Percentiles rank a stretch among this genome's conserved stretches.
Conservation (phyloP, 2,888 invertebrate genomes). For the Apamea sordens region DNA sequence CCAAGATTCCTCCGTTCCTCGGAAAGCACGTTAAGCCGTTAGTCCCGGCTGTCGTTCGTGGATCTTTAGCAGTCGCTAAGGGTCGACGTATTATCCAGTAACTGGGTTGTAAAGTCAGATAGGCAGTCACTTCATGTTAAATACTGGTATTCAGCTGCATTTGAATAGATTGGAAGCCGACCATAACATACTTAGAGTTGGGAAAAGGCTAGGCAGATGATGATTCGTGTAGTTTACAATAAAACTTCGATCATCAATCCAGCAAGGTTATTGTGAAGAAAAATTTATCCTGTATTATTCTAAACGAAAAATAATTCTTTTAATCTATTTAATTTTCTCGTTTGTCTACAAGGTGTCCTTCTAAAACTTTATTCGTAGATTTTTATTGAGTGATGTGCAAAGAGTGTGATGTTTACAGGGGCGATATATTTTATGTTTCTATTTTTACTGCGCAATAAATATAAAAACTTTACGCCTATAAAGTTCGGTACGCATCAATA, state of each 20-base stretch:
- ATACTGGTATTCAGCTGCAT: not conserved
- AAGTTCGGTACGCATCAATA: conserved; percentile 44
- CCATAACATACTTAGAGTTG: too few species aligned
- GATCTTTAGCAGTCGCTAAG: not conserved
- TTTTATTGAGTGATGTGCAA: conserved; percentile 52
- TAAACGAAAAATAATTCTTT: not conserved
- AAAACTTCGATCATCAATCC: not conserved
- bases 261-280: not conserved
- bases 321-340: not conserved
- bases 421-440: conserved; percentile 49
- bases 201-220: too few species aligned
- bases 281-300: not conserved
- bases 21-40: not conserved
- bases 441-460: conserved; percentile 56
- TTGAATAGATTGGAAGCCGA: not conserved
- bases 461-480: conserved; percentile 46
- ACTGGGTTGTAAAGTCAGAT: not conserved
- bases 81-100: not conserved
- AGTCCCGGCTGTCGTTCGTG: not conserved
- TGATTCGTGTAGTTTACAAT: too few species aligned
- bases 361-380: not conserved
- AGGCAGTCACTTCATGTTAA: not conserved
- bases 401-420: conserved; percentile 40
- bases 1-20: not conserved
- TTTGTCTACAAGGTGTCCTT: not conserved